Conservation (phyloP, 2,888 invertebrate species). For the Euplagia quadripunctaria region DNA sequence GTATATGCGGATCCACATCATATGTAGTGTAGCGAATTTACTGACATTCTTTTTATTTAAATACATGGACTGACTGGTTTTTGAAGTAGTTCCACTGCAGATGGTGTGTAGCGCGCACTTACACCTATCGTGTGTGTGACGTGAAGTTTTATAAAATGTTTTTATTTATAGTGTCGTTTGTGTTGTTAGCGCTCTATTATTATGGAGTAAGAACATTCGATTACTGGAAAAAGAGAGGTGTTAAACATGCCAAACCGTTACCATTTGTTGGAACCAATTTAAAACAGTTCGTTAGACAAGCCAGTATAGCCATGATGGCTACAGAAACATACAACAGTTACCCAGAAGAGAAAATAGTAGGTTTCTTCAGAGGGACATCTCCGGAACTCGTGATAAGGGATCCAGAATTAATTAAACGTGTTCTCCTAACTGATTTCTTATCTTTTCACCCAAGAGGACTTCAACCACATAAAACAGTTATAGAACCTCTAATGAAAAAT, state of each 20-base stretch:
- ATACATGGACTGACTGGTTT: background rate
- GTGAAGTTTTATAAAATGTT: conserved; percentile 54
- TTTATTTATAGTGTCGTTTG: conserved; percentile 52
- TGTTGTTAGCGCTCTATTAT: conserved; percentile 61
- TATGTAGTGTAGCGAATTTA: background rate
- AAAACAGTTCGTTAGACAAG: conserved; percentile 66
- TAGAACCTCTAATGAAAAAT: conserved; percentile 76
- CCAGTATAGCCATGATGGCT: conserved; percentile 74
- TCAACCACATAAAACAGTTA: conserved; percentile 67
- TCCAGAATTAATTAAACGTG: conserved; percentile 73
- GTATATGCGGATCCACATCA: conserved; percentile 1
- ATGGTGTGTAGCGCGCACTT: conserved; percentile 20
- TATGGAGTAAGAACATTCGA: conserved; percentile 69
- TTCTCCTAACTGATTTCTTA: conserved; percentile 74
- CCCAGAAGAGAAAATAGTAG: conserved; percentile 76
- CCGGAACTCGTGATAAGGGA: conserved; percentile 78
- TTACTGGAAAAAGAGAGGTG: conserved; percentile 75
- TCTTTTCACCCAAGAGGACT: conserved; percentile 74
- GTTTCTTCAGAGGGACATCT: conserved; percentile 68
- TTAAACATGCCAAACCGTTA: conserved; percentile 73
- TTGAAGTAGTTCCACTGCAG: conserved; percentile 27
- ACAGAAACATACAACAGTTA: conserved; percentile 71
- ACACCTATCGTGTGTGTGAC: background rate
- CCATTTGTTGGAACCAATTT: conserved; percentile 72
- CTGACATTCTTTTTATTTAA: conserved; percentile 10